Evolutionary conservation across 2,113 vertebrate genomes (phyloP).

Genomic region (Aleadryas rufinucha): DNA sequence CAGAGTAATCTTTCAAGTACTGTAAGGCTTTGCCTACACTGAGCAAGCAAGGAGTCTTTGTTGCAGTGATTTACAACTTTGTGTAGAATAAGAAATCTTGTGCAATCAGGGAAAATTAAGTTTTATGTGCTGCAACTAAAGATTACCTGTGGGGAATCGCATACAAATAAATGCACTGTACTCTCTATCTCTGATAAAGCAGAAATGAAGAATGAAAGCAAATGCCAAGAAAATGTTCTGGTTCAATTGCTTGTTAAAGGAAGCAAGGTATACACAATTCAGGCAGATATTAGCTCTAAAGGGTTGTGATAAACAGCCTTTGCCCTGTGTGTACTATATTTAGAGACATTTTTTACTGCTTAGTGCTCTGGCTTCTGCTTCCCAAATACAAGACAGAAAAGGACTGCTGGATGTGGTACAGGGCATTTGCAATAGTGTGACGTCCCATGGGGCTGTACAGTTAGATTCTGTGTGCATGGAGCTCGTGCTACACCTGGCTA

Average conservation of each 20-base stretch:
- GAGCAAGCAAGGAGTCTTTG: background rate
- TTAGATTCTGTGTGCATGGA: background rate
- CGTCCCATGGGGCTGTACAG: background rate
- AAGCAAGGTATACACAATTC: background rate
- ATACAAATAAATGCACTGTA: constrained; percentile 28
- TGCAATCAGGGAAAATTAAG: constrained; percentile 44
- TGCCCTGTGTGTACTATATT: background rate
- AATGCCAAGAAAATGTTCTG: constrained; percentile 33
- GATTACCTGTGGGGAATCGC: background rate
- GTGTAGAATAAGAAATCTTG: constrained; percentile 24
- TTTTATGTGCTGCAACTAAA: constrained; percentile 37
- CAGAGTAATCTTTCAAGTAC: background rate
- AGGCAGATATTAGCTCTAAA: background rate
- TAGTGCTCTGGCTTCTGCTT: background rate
- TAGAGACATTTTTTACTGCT: background rate
- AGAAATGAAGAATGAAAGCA: constrained; percentile 42
- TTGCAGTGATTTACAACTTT: constrained; percentile 30
- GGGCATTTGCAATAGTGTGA: background rate
- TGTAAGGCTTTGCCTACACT: background rate
- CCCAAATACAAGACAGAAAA: background rate
- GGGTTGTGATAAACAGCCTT: constrained; percentile 14
- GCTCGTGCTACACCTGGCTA: background rate
- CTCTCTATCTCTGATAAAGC: background rate
- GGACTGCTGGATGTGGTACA: background rate
- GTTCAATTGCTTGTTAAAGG: constrained; percentile 25